Conservation (phyloP, 2,797 vertebrate species). For the Coilia nasus region DNA sequence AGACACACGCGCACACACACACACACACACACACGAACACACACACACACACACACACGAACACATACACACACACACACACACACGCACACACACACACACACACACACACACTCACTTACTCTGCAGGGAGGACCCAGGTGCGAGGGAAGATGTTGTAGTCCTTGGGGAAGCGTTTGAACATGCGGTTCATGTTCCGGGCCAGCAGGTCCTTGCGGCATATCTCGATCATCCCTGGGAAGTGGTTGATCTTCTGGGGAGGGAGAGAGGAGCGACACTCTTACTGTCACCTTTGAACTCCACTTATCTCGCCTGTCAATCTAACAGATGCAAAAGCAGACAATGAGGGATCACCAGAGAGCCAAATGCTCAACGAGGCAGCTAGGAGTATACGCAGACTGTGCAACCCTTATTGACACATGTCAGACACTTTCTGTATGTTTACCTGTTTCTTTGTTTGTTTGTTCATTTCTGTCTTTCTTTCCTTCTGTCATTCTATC, state of each 20-base stretch:
- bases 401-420: neutral
- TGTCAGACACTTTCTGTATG: neutral
- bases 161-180: constrained; percentile 68
- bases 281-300: neutral
- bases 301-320: neutral
- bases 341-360: neutral
- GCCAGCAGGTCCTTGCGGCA: constrained; percentile 71
- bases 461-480: neutral
- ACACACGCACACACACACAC: neutral
- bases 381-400: neutral
- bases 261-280: neutral
- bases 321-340: neutral
- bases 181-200: constrained; percentile 68
- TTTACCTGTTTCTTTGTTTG: neutral
- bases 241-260: constrained; percentile 68
- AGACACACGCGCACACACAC: neutral
- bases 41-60: too few relatives aligned
- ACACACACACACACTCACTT: neutral
- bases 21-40: too few relatives aligned
- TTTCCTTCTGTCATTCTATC: neutral
- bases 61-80: neutral
- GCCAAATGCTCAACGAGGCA: neutral
- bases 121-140: constrained; percentile 69
- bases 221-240: constrained; percentile 71
- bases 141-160: constrained; percentile 70